Percentiles rank a stretch among this genome's conserved stretches.
Conservation (phyloP, 64 coral and sea anemone genomes). For the Acropora tenuis region DNA sequence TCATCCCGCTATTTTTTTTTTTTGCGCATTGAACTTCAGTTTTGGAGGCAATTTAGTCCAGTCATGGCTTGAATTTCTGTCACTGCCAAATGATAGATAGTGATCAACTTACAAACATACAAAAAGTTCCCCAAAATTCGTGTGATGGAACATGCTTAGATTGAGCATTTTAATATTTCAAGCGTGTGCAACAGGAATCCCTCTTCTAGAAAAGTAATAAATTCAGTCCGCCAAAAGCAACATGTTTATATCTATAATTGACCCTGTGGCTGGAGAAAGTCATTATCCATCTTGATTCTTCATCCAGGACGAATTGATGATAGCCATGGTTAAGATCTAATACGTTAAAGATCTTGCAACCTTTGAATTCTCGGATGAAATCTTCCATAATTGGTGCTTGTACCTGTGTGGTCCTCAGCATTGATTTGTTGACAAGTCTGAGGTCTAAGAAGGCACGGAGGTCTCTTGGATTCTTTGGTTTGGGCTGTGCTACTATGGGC, state of each 20-base stretch:
- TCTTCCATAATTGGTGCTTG: constrained; percentile 60
- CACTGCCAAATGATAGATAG: constrained; percentile 27
- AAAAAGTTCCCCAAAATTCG: constrained; percentile 42
- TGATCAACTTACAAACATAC: constrained; percentile 34
- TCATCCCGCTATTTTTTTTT: too few species aligned
- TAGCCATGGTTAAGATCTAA: constrained; percentile 18
- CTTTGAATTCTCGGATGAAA: constrained; percentile 18
- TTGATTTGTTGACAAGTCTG: too few species aligned
- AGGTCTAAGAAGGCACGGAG: too few species aligned
- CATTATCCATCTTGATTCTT: too few species aligned
- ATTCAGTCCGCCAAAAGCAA: too few species aligned
- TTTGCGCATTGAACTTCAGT: too few species aligned
- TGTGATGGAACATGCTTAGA: constrained; percentile 7
- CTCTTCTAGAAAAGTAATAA: constrained; percentile 36
- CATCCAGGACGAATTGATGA: too few species aligned
- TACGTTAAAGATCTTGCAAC: constrained; percentile 42
- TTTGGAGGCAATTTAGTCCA: background rate
- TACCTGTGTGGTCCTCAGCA: background rate
- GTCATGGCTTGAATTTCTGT: constrained; percentile 43
- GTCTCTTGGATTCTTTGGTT: too few species aligned
- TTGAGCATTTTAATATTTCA: constrained; percentile 15
- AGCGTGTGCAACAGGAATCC: background rate
- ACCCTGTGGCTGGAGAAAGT: too few species aligned
- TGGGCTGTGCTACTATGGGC: too few species aligned
- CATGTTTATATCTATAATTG: too few species aligned